Evolutionary conservation across 2,797 vertebrate genomes (phyloP), one percentile per base, ranked within the genome.

Genomic region (Sphenopsis melanotis): DNA sequence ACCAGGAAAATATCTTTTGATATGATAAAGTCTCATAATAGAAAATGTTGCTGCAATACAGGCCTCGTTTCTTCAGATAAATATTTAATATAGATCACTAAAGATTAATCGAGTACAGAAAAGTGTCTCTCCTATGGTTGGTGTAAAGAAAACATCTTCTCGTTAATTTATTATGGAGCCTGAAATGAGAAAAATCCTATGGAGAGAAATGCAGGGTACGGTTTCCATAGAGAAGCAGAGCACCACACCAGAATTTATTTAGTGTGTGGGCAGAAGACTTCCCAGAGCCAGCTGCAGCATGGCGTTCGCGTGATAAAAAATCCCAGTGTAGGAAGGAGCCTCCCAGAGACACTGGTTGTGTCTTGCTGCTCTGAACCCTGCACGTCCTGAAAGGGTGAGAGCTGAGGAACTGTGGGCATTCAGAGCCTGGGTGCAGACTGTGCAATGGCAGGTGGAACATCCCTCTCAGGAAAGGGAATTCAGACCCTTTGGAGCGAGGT

Each of bases 31-130:
- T 93, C 97, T 97, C 95, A 91, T 98, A 97, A 97, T 97, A 97
- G 97, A 97, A 98, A 98, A 96, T 97, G 97, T 97, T 97, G 96
- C 95, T 87, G 97, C 97, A 98, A 97, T 97, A 96, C 96, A 91
- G 87, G 93, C 94, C 95, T 98, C 86, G 87, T 98, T 97, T 97
- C 95, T 97, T 96, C 94, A 94, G 97, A 98, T 98, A 98, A 98
- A 97, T 98, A 98, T 98, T 98, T 98, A 98, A 98, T 98, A 97
- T 97, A 97, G 98, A 98, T 98, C 97, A 97, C 96, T 97, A 95
- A 97, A 98, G 97, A 98, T 98, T 98, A 98, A 98, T 97, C 93
- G 93, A 97, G 94, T 93, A 96, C 95, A 94, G 96, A 97, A 97
- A 95, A 71, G 52, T 50, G 56, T 92, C 96, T 63, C 61, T 97